Evolutionary conservation across 2,888 invertebrate genomes (phyloP).

Genomic region (Caenorhabditis sulstoni): DNA sequence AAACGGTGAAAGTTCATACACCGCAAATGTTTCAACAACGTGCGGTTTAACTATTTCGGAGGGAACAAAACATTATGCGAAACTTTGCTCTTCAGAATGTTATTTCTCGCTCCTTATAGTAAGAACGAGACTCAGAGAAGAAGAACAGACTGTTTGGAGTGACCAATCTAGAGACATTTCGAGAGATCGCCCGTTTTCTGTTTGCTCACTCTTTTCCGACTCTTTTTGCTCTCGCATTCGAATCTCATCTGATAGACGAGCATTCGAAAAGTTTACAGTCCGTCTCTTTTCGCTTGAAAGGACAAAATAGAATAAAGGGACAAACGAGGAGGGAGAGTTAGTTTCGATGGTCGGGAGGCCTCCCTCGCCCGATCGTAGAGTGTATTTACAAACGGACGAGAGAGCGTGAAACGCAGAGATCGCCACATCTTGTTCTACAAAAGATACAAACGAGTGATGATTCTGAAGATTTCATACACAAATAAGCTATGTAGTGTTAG

Average conservation of each 20-base stretch:
- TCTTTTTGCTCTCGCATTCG: neutral
- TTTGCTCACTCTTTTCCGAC: constrained; percentile 8
- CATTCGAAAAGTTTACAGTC: neutral
- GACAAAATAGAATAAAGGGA: neutral
- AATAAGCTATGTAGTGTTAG: neutral
- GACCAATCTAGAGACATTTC: constrained; percentile 23
- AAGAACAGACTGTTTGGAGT: constrained; percentile 17
- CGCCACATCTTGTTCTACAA: constrained; percentile 25
- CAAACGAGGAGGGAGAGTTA: constrained; percentile 8
- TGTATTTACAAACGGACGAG: constrained; percentile 42
- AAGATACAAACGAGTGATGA: constrained; percentile 7
- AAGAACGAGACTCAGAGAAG: neutral
- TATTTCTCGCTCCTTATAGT: neutral
- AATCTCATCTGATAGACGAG: constrained; percentile 13
- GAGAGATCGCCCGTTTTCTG: neutral
- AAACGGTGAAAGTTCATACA: neutral
- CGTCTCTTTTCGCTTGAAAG: neutral
- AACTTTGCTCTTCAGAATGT: constrained; percentile 10
- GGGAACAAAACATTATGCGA: neutral
- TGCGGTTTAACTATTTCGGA: neutral
- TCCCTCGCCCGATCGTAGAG: constrained; percentile 17
- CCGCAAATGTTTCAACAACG: too few species aligned
- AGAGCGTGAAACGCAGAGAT: constrained; percentile 11
- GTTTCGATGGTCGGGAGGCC: constrained; percentile 36
- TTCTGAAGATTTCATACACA: neutral